Percentiles rank a stretch among this genome's conserved stretches.
phyloP scores from a whole-genome alignment of 1,140 invertebrate species.

The Helicoverpa armigera region DNA sequence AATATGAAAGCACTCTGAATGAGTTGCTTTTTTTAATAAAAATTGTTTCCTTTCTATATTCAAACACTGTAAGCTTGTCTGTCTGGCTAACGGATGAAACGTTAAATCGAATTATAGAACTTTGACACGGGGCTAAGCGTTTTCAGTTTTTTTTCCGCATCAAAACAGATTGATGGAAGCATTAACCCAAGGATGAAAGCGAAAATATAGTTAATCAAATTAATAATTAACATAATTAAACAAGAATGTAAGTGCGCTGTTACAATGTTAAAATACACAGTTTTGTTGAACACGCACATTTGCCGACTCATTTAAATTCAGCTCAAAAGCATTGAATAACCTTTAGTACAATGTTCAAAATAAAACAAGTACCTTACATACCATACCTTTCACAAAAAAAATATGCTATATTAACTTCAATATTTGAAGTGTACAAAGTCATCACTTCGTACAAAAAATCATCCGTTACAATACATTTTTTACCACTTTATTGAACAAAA shows the following conservation, averaged over 20 bases:
- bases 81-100: too few relatives aligned
- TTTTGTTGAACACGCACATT: slow-evolving; percentile 8
- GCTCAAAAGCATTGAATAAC: not conserved
- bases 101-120: too few relatives aligned
- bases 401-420: slow-evolving; percentile 11
- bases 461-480: slow-evolving; percentile 5
- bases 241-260: slow-evolving; percentile 19
- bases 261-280: slow-evolving; percentile 12
- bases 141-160: too few relatives aligned
- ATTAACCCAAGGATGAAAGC: too few relatives aligned
- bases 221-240: slow-evolving; percentile 9
- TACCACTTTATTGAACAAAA: slow-evolving; percentile 5
- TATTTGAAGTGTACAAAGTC: too few relatives aligned
- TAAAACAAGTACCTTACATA: not conserved
- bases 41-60: too few relatives aligned
- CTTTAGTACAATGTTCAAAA: not conserved
- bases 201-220: not conserved
- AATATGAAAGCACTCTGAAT: not conserved
- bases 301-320: slow-evolving; percentile 26
- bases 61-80: too few relatives aligned
- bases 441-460: not conserved
- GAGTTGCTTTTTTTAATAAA: too few relatives aligned
- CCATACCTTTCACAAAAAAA: not conserved
- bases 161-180: too few relatives aligned
- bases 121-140: too few relatives aligned